phyloP scores from a whole-genome alignment of 2,888 invertebrate species.

The Drosophila quinaria region DNA sequence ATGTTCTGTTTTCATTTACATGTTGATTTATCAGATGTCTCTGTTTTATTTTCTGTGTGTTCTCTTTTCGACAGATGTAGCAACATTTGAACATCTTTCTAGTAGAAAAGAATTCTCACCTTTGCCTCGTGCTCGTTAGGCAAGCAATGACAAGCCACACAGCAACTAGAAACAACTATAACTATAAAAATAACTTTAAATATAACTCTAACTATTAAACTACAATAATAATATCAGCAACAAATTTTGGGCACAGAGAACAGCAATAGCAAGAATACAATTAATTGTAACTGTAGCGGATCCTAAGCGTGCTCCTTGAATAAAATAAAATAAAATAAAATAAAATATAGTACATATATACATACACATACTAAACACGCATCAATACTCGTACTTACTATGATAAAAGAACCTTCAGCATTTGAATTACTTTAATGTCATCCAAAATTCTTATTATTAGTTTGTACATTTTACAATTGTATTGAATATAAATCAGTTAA shows the following conservation, averaged over 20 bases:
- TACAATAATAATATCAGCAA: slow-evolving; percentile 24
- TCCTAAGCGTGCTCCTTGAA: slow-evolving; percentile 47
- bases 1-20: slow-evolving; percentile 42
- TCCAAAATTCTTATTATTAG: slow-evolving; percentile 50
- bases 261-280: slow-evolving; percentile 25
- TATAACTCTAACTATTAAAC: slow-evolving; percentile 28
- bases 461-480: slow-evolving; percentile 49
- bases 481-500: slow-evolving; percentile 41
- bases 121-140: slow-evolving; percentile 73
- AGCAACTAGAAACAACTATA: slow-evolving; percentile 50
- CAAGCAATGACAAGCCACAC: slow-evolving; percentile 74
- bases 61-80: slow-evolving; percentile 76
- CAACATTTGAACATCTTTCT: slow-evolving; percentile 77
- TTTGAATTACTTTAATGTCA: slow-evolving; percentile 47
- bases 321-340: slow-evolving; percentile 14
- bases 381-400: slow-evolving; percentile 16
- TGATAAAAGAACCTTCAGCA: slow-evolving; percentile 44
- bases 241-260: slow-evolving; percentile 15
- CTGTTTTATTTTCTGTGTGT: slow-evolving; percentile 56
- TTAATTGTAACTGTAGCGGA: slow-evolving; percentile 38
- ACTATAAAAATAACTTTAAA: slow-evolving; percentile 25
- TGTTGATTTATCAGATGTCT: slow-evolving; percentile 61
- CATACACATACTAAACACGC: slow-evolving; percentile 24
- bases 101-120: slow-evolving; percentile 66
- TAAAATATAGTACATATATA: slow-evolving; percentile 25